A percentile compares a stretch with the other conserved stretches of the same genome.
Conservation (phyloP, 2,797 vertebrate genomes). For the Urosaurus nigricauda region DNA sequence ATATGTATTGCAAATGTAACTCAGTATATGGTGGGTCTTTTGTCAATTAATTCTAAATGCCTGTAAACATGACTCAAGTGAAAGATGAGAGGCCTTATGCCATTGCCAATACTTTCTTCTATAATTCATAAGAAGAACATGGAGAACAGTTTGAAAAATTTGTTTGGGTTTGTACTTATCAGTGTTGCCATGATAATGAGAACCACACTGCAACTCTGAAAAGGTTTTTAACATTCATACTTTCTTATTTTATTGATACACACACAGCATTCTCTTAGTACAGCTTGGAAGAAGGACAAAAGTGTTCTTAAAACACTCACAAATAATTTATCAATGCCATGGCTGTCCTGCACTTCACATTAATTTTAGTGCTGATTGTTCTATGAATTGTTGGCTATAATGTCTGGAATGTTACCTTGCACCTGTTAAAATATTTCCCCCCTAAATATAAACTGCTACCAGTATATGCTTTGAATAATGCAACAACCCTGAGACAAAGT, state of each 20-base stretch:
- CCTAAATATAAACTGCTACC: neutral
- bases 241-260: neutral
- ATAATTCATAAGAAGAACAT: slow-evolving; percentile 38
- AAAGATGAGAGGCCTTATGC: neutral
- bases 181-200: slow-evolving; percentile 35
- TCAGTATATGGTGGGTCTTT: slow-evolving; percentile 30
- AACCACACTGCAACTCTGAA: neutral
- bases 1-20: slow-evolving; percentile 11
- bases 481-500: slow-evolving; percentile 35
- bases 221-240: neutral
- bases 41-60: neutral
- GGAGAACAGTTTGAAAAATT: slow-evolving; percentile 25
- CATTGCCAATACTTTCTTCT: slow-evolving; percentile 13
- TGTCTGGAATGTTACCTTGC: slow-evolving; percentile 43
- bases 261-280: neutral
- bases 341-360: neutral
- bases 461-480: slow-evolving; percentile 20
- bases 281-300: slow-evolving; percentile 4
- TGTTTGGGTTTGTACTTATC: slow-evolving; percentile 18
- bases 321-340: slow-evolving; percentile 21
- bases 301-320: slow-evolving; percentile 41
- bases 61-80: neutral
- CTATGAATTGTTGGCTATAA: slow-evolving; percentile 9
- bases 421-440: slow-evolving; percentile 36
- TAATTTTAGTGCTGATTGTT: slow-evolving; percentile 36